These are phyloP conservation scores for Lates calcarifer DNA, from an alignment of 2,113 vertebrate species.

Conservation along the genomic window DNA sequence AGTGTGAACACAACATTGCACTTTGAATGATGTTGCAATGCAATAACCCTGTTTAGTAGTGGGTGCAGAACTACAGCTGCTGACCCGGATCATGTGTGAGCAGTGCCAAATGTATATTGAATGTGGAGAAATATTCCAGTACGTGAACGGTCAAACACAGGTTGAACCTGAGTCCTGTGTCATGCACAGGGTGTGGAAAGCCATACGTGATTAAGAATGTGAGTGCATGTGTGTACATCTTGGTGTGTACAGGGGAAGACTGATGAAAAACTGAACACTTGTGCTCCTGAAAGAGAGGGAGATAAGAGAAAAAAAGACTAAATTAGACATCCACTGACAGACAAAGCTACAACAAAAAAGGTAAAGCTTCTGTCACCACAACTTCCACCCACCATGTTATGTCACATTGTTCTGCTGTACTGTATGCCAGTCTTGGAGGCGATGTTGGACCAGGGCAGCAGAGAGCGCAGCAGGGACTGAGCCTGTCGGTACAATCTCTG, in stretches of 20 bases:
- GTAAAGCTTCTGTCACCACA: background rate
- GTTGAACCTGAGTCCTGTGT: constrained; percentile 55
- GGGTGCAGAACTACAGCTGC: background rate
- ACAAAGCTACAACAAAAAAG: background rate
- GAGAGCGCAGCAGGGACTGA: constrained; percentile 95
- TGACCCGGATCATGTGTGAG: constrained; percentile 27
- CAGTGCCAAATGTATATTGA: background rate
- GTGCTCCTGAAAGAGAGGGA: constrained; percentile 31
- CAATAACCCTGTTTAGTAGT: constrained; percentile 32
- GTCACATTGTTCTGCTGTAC: constrained; percentile 98
- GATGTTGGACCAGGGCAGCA: constrained; percentile 97
- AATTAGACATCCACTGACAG: background rate
- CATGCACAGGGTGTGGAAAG: constrained; percentile 44
- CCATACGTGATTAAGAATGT: constrained; percentile 25
- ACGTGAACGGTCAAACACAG: constrained; percentile 17
- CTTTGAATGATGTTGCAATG: constrained; percentile 13
- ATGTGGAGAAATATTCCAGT: background rate
- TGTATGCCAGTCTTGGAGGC: constrained; percentile 96
- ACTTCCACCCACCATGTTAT: constrained; percentile 28
- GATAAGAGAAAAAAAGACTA: background rate
- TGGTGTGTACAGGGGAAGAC: constrained; percentile 71
- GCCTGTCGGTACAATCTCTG: constrained; percentile 97
- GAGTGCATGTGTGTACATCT: constrained; percentile 47
- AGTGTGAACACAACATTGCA: constrained; percentile 32
- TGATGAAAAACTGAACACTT: constrained; percentile 34